Evolutionary conservation across 2,888 invertebrate genomes (phyloP).

Genomic region (Aphrophora alni): DNA sequence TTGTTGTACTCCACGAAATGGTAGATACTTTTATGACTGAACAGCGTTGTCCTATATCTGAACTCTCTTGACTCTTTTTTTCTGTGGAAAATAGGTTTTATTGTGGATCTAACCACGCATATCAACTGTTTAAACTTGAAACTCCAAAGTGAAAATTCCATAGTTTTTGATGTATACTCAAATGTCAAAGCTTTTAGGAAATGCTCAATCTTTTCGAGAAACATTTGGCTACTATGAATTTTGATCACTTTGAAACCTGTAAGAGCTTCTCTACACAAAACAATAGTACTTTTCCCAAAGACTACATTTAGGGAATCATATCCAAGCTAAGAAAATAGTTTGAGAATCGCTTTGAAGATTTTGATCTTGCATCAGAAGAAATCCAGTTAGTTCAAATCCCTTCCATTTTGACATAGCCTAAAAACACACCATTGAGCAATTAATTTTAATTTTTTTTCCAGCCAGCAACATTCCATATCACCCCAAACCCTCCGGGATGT

Average conservation of each 20-base stretch:
- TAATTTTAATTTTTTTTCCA: not conserved
- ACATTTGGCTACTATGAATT: not conserved
- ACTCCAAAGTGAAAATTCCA: slow-evolving; percentile 40
- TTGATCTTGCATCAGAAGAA: not conserved
- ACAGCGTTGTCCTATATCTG: no score
- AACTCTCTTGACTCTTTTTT: slow-evolving; percentile 41
- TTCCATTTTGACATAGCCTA: not conserved
- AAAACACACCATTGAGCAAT: not conserved
- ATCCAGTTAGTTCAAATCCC: not conserved
- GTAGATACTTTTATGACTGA: no score
- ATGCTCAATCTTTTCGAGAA: slow-evolving; percentile 12
- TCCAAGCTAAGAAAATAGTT: not conserved
- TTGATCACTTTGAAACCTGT: no score
- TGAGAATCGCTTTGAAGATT: slow-evolving; percentile 8
- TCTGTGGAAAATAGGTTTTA: slow-evolving; percentile 39
- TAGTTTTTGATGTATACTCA: not conserved
- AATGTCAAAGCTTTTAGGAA: not conserved
- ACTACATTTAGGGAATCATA: not conserved
- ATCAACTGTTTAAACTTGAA: slow-evolving; percentile 44
- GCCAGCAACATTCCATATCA: not conserved
- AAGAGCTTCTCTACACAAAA: no score
- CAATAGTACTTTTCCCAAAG: not conserved
- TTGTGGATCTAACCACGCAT: slow-evolving; percentile 42
- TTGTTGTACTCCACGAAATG: no score
- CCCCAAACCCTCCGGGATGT: no score